phyloP scores from a whole-genome alignment of 2,888 invertebrate genomes.

The Troides aeacus region DNA sequence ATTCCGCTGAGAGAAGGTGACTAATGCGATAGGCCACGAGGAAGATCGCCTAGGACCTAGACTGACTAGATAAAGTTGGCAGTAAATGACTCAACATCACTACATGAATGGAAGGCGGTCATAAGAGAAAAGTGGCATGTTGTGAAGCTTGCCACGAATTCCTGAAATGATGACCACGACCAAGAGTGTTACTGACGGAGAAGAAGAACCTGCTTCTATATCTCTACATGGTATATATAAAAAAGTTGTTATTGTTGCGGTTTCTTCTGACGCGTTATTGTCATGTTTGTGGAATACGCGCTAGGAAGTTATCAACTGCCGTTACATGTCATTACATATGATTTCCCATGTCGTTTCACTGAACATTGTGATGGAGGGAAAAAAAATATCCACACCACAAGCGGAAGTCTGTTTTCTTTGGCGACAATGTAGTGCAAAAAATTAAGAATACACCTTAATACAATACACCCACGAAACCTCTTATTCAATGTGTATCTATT shows the following conservation, averaged over 20 bases:
- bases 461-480: not conserved
- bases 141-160: too few relatives aligned
- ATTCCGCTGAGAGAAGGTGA: too few relatives aligned
- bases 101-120: too few relatives aligned
- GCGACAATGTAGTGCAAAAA: not conserved
- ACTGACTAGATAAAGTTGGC: too few relatives aligned
- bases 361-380: not conserved
- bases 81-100: too few relatives aligned
- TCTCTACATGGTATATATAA: not conserved
- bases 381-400: too few relatives aligned
- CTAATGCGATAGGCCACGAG: too few relatives aligned
- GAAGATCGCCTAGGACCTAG: too few relatives aligned
- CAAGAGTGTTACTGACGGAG: too few relatives aligned
- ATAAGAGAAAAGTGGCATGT: too few relatives aligned
- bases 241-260: not conserved
- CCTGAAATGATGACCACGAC: too few relatives aligned
- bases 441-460: not conserved
- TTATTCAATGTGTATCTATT: constrained; percentile 12
- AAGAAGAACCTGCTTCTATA: not conserved
- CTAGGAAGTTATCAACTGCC: constrained; percentile 9
- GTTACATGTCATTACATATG: constrained; percentile 10
- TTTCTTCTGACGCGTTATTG: constrained; percentile 17
- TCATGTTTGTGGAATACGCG: constrained; percentile 14
- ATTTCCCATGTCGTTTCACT: constrained; percentile 8
- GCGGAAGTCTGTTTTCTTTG: not conserved